These are phyloP conservation scores for Teleogryllus oceanicus DNA, from an alignment of 2,888 invertebrate species.

Conservation along the genomic window DNA sequence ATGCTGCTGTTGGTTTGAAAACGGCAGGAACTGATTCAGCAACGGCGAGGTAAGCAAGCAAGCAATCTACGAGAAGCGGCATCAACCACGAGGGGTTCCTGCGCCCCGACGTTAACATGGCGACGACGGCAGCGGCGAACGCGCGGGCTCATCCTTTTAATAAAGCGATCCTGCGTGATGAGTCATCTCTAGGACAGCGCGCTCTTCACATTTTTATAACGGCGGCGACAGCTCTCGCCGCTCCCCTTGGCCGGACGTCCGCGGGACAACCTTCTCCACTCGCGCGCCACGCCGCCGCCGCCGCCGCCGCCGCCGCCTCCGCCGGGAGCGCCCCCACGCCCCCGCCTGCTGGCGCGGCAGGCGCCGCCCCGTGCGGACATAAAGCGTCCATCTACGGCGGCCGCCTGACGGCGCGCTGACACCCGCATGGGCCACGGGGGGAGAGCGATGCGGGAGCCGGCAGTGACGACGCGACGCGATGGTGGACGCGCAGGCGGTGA, in stretches of 20 bases:
- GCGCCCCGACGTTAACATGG: too few relatives aligned
- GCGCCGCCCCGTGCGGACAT: neutral
- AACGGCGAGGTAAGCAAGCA: too few relatives aligned
- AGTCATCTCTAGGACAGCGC: neutral
- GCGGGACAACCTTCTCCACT: neutral
- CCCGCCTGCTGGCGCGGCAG: neutral
- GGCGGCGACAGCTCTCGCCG: neutral
- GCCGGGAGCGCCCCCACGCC: neutral
- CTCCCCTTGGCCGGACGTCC: neutral
- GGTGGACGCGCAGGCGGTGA: too few relatives aligned
- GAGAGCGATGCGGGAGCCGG: neutral
- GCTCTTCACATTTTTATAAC: constrained; percentile 4
- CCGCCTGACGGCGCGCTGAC: neutral
- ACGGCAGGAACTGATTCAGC: too few relatives aligned
- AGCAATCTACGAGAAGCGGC: too few relatives aligned
- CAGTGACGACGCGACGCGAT: too few relatives aligned
- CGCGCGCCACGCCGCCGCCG: neutral
- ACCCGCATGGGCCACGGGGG: neutral
- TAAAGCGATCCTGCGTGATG: neutral
- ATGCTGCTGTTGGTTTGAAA: too few relatives aligned
- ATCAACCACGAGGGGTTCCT: too few relatives aligned
- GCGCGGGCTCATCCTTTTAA: neutral
- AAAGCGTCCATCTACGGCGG: constrained; percentile 6
- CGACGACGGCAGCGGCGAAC: neutral
- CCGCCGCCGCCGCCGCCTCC: neutral